Conservation (phyloP, 2,888 invertebrate species). For the Pyrrhia umbra region DNA sequence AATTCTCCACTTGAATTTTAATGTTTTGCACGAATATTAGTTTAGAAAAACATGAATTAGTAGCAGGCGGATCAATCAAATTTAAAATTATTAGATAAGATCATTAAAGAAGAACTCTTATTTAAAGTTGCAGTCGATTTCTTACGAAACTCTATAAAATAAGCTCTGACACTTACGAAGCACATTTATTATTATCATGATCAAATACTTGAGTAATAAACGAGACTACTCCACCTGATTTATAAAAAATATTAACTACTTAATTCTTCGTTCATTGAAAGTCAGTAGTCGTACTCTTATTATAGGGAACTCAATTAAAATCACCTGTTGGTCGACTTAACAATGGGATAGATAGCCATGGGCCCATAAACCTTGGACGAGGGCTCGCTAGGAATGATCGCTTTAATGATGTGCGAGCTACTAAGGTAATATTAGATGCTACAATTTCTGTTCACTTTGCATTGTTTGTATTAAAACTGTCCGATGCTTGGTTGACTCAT, state of each 20-base stretch:
- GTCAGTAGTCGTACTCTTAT: constrained; percentile 53
- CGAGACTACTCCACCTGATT: constrained; percentile 13
- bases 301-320: constrained; percentile 78
- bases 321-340: constrained; percentile 73
- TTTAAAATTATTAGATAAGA: constrained; percentile 35
- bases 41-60: constrained; percentile 51
- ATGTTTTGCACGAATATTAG: constrained; percentile 78
- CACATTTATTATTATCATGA: constrained; percentile 13
- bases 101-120: constrained; percentile 8
- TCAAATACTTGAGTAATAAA: constrained; percentile 16
- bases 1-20: constrained; percentile 88
- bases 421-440: constrained; percentile 32
- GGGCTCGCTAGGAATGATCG: constrained; percentile 75
- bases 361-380: constrained; percentile 73
- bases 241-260: constrained; percentile 60
- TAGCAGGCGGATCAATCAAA: constrained; percentile 47
- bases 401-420: constrained; percentile 79
- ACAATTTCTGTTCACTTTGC: constrained; percentile 29
- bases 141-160: constrained; percentile 6
- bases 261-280: constrained; percentile 62
- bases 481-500: not conserved
- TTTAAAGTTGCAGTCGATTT: constrained; percentile 3
- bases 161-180: not conserved
- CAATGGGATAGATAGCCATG: constrained; percentile 76
- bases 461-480: constrained; percentile 13